Evolutionary conservation across 2,113 vertebrate species (phyloP), one percentile per base, ranked within the genome.

Genomic region (Sturnira hondurensis): DNA sequence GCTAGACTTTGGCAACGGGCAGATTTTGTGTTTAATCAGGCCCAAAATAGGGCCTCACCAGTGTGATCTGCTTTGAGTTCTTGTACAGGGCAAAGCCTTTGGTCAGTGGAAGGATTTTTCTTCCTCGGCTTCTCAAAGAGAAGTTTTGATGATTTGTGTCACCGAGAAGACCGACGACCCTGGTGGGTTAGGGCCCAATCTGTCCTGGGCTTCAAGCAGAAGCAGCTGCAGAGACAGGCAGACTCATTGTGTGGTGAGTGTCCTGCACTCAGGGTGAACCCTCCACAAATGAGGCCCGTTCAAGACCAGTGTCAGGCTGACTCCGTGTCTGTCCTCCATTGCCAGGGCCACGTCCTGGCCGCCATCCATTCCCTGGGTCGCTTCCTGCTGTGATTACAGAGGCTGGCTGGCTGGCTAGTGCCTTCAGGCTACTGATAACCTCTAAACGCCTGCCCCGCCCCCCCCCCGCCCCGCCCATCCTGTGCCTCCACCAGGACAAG

Each of bases 51-150:
- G 58, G 45, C n/a, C 77, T 50, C 38, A 58, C 61, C 82, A 52
- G 45, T 58, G 41, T 82, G 90, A 93, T 71, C 70, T 52, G 41
- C 73, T 93, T 47, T 94, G 85, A 95, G 90, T 71, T 90, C 70
- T 86, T 86, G 82, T 80, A 88, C 15, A 83, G 33, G 13, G 56
- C 70, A 80, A 95, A 78, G 74, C 71, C 86, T 91, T 87, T 84
- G 52, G 52, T 94, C 85, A 89, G 24, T 50, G 61, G 68, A 88
- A 84, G 50, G 54, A 65, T 68, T 96, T 82, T 91, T 73, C 63
- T 78, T 93, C 61, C 68, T 89, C 28, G 28, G 67, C 45, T 95
- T 94, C 45, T 95, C 58, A 6, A 67, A 92, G 73, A 85, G 76
- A 71, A 89, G 26, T 52, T 67, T 52, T 93, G 86, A 95, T 93